Percentiles rank a stretch among this genome's conserved stretches.
phyloP scores from a whole-genome alignment of 1,140 invertebrate species.

The Eueides isabella region DNA sequence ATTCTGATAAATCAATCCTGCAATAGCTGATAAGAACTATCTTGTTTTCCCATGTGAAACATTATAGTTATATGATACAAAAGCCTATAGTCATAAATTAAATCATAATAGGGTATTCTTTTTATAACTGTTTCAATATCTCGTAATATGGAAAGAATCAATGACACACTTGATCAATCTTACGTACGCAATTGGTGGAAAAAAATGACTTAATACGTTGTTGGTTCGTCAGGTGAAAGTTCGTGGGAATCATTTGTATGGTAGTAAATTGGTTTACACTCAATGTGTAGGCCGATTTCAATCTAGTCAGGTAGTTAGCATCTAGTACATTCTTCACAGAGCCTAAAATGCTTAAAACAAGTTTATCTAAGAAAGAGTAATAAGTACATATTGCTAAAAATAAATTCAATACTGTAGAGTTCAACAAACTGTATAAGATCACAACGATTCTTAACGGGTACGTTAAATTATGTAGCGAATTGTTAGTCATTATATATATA shows the following conservation, averaged over 20 bases:
- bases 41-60: slow-evolving; percentile 5
- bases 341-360: not conserved
- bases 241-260: slow-evolving; percentile 52
- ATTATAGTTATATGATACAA: slow-evolving; percentile 1
- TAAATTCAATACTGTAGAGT: not conserved
- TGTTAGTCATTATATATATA: no score
- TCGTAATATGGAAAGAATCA: slow-evolving; percentile 39
- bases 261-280: slow-evolving; percentile 38
- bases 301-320: slow-evolving; percentile 22
- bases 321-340: slow-evolving; percentile 12
- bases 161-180: slow-evolving; percentile 52
- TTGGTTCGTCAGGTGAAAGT: slow-evolving; percentile 70
- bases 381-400: not conserved
- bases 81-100: not conserved
- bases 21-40: not conserved
- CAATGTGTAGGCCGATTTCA: not conserved
- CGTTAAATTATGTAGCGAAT: not conserved
- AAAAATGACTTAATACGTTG: slow-evolving; percentile 50
- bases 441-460: not conserved
- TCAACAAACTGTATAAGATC: not conserved
- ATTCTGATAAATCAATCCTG: not conserved
- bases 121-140: slow-evolving; percentile 21
- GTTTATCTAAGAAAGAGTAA: not conserved
- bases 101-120: slow-evolving; percentile 18
- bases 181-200: slow-evolving; percentile 44